Conservation (phyloP, 2,888 invertebrate species). For the Drosophila mayaguana region DNA sequence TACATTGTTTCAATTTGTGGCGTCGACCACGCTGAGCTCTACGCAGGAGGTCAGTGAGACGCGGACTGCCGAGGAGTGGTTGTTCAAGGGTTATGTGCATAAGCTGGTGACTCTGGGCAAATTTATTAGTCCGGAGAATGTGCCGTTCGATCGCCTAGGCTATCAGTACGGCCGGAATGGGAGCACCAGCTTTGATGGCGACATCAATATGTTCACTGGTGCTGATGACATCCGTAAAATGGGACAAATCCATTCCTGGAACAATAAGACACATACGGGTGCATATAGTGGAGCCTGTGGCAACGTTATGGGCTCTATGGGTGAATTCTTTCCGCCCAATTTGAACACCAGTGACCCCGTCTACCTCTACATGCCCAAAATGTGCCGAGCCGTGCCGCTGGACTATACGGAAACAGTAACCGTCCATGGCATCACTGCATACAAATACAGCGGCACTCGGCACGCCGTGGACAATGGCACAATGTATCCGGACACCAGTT, state of each 20-base stretch:
- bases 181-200: slow-evolving; percentile 90
- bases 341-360: slow-evolving; percentile 87
- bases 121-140: slow-evolving; percentile 86
- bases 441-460: slow-evolving; percentile 89
- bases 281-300: slow-evolving; percentile 87
- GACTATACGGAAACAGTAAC: slow-evolving; percentile 87
- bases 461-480: slow-evolving; percentile 90
- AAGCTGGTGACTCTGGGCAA: slow-evolving; percentile 88
- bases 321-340: slow-evolving; percentile 91
- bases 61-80: slow-evolving; percentile 88
- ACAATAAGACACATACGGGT: slow-evolving; percentile 87
- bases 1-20: neutral
- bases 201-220: slow-evolving; percentile 92
- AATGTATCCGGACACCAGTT: slow-evolving; percentile 87
- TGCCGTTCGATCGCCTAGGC: slow-evolving; percentile 91
- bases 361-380: slow-evolving; percentile 90
- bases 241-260: slow-evolving; percentile 91
- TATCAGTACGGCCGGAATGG: slow-evolving; percentile 94
- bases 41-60: slow-evolving; percentile 86
- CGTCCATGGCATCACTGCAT: slow-evolving; percentile 88
- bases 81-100: slow-evolving; percentile 93
- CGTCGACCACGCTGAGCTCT: slow-evolving; percentile 1
- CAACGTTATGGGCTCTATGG: slow-evolving; percentile 90
- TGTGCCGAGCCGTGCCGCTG: slow-evolving; percentile 90
- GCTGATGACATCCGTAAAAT: slow-evolving; percentile 87